Percentiles rank a stretch among this genome's conserved stretches.
These are phyloP conservation scores for Cylas formicarius DNA, from an alignment of 1,140 invertebrate genomes.

Conservation along the genomic window DNA sequence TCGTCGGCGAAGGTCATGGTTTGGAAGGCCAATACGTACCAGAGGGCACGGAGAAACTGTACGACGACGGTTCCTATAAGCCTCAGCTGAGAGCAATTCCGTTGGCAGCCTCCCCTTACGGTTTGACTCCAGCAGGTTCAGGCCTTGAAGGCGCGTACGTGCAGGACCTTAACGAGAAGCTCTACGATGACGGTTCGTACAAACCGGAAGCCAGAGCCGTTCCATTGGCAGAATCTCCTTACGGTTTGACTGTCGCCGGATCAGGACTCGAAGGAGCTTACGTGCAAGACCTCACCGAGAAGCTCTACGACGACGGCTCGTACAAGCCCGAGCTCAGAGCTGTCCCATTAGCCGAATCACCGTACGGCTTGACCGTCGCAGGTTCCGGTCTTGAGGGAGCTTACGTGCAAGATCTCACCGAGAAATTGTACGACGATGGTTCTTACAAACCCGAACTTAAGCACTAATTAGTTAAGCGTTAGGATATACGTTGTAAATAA, in stretches of 20 bases:
- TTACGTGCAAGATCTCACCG: slow-evolving; percentile 29
- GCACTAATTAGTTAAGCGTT: slow-evolving; percentile 10
- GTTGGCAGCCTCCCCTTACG: slow-evolving; percentile 14
- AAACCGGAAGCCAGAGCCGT: slow-evolving; percentile 27
- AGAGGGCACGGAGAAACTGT: slow-evolving; percentile 22
- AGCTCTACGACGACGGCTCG: slow-evolving; percentile 33
- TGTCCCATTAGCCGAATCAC: slow-evolving; percentile 23
- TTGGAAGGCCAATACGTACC: slow-evolving; percentile 26
- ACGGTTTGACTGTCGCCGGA: slow-evolving; percentile 29
- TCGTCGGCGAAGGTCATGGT: slow-evolving; percentile 2
- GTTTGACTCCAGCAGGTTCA: slow-evolving; percentile 23
- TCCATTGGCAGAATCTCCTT: slow-evolving; percentile 29
- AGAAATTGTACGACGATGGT: slow-evolving; percentile 34
- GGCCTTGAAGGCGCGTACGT: slow-evolving; percentile 36
- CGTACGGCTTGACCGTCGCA: slow-evolving; percentile 26
- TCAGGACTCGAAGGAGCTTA: slow-evolving; percentile 33
- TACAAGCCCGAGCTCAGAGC: slow-evolving; percentile 27
- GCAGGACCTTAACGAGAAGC: slow-evolving; percentile 30
- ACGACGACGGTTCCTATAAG: slow-evolving; percentile 29
- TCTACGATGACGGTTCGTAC: slow-evolving; percentile 39
- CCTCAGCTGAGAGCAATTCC: slow-evolving; percentile 16
- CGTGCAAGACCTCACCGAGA: slow-evolving; percentile 30
- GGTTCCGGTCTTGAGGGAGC: slow-evolving; percentile 30
- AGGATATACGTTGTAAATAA: slow-evolving; percentile 17
- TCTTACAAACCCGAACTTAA: slow-evolving; percentile 30